phyloP scores from a whole-genome alignment of 2,888 invertebrate genomes.

The Brachycybe producta region DNA sequence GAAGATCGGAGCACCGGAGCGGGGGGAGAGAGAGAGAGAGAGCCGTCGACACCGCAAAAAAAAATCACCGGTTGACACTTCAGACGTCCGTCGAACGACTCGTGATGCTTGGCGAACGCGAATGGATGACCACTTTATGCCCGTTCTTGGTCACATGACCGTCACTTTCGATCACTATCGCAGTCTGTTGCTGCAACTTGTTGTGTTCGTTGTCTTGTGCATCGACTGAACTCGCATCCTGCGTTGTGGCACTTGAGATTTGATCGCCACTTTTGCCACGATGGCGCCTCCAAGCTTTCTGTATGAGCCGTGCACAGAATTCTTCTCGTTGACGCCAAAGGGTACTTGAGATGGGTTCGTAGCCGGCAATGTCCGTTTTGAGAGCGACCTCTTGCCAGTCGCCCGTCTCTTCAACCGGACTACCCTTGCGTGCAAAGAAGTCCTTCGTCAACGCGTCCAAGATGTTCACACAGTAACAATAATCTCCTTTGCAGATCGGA shows the following conservation, averaged over 20 bases:
- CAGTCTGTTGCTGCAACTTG: slow-evolving; percentile 49
- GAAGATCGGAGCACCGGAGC: not conserved
- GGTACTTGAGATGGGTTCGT: slow-evolving; percentile 88
- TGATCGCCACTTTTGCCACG: slow-evolving; percentile 37
- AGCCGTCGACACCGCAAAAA: no score
- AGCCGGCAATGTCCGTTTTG: slow-evolving; percentile 72
- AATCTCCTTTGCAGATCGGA: slow-evolving; percentile 89
- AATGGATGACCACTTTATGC: slow-evolving; percentile 72
- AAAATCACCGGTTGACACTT: slow-evolving; percentile 28
- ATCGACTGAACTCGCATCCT: slow-evolving; percentile 23
- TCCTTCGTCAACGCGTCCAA: slow-evolving; percentile 95
- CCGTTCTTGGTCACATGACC: slow-evolving; percentile 72
- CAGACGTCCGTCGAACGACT: slow-evolving; percentile 75
- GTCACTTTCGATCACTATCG: slow-evolving; percentile 72
- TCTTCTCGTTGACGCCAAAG: slow-evolving; percentile 92
- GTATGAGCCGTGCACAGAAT: slow-evolving; percentile 88
- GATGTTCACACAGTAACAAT: slow-evolving; percentile 97
- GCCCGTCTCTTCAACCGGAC: slow-evolving; percentile 82
- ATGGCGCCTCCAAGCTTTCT: slow-evolving; percentile 87
- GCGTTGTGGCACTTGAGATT: slow-evolving; percentile 16
- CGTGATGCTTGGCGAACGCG: slow-evolving; percentile 70
- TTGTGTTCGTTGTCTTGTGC: slow-evolving; percentile 33
- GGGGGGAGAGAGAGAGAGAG: no score
- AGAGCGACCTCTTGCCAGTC: slow-evolving; percentile 68
- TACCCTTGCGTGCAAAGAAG: slow-evolving; percentile 93